phyloP scores from a whole-genome alignment of 2,797 vertebrate genomes.

The Leptoclinus maculatus region DNA sequence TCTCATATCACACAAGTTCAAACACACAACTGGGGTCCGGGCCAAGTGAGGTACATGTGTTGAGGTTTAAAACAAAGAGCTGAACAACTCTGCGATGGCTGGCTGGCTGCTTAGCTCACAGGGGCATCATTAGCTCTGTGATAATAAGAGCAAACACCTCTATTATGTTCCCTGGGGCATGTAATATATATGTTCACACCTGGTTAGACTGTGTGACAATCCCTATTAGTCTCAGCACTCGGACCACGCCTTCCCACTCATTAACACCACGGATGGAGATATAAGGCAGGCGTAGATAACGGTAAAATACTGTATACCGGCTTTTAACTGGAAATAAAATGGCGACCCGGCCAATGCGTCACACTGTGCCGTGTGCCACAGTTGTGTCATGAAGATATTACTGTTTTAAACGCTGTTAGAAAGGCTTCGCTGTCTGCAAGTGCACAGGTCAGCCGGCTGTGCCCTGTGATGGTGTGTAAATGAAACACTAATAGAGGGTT shows the following conservation, averaged over 20 bases:
- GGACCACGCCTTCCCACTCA: conserved; percentile 46
- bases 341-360: conserved; percentile 25
- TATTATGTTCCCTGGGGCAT: conserved; percentile 35
- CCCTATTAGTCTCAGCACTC: conserved; percentile 56
- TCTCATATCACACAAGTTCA: conserved; percentile 28
- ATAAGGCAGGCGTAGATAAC: conserved; percentile 35
- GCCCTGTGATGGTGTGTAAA: conserved; percentile 60
- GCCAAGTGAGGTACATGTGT: conserved; percentile 26
- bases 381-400: conserved; percentile 47
- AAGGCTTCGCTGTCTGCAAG: conserved; percentile 28
- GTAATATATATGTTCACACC: conserved; percentile 60
- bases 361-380: conserved; percentile 25
- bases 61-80: conserved; percentile 37
- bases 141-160: conserved; percentile 65
- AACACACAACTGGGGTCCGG: conserved; percentile 22
- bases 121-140: conserved; percentile 45
- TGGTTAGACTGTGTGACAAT: conserved; percentile 56
- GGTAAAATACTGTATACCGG: conserved; percentile 37
- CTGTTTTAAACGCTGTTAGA: conserved; percentile 57
- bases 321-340: conserved; percentile 51
- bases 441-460: conserved; percentile 59
- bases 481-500: conserved; percentile 74
- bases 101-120: conserved; percentile 23
- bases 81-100: conserved; percentile 1
- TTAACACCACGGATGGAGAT: conserved; percentile 59